These are phyloP conservation scores for Lophius americanus DNA, from an alignment of 2,797 vertebrate genomes.

Conservation along the genomic window DNA sequence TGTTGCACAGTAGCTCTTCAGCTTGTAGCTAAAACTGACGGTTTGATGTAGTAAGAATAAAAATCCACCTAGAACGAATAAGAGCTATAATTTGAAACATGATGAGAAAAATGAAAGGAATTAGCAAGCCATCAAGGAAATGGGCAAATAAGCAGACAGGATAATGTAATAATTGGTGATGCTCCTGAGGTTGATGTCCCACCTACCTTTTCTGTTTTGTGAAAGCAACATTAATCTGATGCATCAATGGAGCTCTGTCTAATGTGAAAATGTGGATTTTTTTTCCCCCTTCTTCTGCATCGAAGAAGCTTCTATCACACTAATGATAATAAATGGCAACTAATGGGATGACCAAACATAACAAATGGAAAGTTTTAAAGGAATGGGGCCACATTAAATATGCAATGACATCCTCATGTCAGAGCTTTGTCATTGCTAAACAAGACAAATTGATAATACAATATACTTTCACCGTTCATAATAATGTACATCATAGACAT, in stretches of 20 bases:
- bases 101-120: slow-evolving; percentile 28
- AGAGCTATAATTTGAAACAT: slow-evolving; percentile 41
- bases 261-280: slow-evolving; percentile 88
- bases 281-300: slow-evolving; percentile 83
- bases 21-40: slow-evolving; percentile 43
- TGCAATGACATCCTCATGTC: slow-evolving; percentile 69
- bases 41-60: background rate
- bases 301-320: slow-evolving; percentile 90
- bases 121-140: slow-evolving; percentile 60
- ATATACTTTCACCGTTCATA: slow-evolving; percentile 55
- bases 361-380: slow-evolving; percentile 99
- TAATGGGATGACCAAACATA: slow-evolving; percentile 99
- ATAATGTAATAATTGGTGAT: slow-evolving; percentile 66
- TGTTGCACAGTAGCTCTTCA: slow-evolving; percentile 19
- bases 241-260: slow-evolving; percentile 81
- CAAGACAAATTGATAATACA: slow-evolving; percentile 59
- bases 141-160: slow-evolving; percentile 67
- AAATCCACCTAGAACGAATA: slow-evolving; percentile 31
- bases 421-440: slow-evolving; percentile 58
- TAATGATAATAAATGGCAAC: slow-evolving; percentile 99
- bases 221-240: slow-evolving; percentile 77
- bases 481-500: slow-evolving; percentile 39
- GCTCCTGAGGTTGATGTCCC: slow-evolving; percentile 68
- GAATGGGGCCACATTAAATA: slow-evolving; percentile 93
- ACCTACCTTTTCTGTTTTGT: slow-evolving; percentile 74